A percentile compares a stretch with the other conserved stretches of the same genome.
These are phyloP conservation scores for Orthosia cruda DNA, from an alignment of 2,888 invertebrate genomes.

Conservation along the genomic window DNA sequence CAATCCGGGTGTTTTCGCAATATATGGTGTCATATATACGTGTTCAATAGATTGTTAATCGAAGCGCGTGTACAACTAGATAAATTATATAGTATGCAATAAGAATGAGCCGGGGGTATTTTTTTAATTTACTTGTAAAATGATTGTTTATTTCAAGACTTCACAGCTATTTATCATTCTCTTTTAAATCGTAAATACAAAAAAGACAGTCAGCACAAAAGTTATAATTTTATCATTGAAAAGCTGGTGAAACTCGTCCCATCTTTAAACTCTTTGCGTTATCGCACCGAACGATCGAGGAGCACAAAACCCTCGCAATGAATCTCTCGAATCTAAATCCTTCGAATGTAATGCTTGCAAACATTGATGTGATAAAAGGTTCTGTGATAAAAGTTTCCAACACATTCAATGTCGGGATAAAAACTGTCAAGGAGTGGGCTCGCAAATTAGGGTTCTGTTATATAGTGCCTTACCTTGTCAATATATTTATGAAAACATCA, in stretches of 20 bases:
- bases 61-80: no score
- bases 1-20: no score
- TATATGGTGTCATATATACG: no score
- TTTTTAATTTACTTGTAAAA: no score
- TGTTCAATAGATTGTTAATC: no score
- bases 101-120: no score
- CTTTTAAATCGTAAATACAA: conserved; percentile 1
- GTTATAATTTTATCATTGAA: conserved; percentile 23
- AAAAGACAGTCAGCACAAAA: neutral
- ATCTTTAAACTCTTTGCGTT: conserved; percentile 19
- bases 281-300: conserved; percentile 25
- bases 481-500: no score
- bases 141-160: neutral
- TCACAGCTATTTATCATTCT: neutral
- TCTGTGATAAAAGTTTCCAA: conserved; percentile 33
- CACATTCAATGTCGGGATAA: conserved; percentile 14
- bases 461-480: neutral
- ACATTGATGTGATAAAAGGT: conserved; percentile 38
- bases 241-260: conserved; percentile 7
- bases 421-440: neutral
- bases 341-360: conserved; percentile 35
- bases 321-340: conserved; percentile 36
- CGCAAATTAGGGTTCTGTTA: neutral
- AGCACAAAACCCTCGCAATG: conserved; percentile 22
- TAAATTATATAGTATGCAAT: no score